Conservation (phyloP, 2,797 vertebrate genomes). For the Kryptopterus vitreolus region DNA sequence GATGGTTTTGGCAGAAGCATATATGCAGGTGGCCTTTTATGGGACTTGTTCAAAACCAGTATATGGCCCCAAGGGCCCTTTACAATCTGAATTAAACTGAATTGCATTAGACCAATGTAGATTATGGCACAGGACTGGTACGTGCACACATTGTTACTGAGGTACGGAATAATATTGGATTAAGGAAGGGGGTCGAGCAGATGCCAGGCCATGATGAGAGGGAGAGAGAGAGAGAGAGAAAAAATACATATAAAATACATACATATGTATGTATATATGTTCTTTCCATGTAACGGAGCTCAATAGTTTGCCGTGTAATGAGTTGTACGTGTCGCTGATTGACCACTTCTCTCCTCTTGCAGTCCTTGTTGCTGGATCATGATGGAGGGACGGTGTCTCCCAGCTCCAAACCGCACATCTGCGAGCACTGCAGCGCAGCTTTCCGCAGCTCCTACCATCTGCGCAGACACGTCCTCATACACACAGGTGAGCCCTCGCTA, state of each 20-base stretch:
- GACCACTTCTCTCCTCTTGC: slow-evolving; percentile 3
- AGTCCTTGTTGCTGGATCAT: slow-evolving; percentile 82
- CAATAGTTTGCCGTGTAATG: neutral
- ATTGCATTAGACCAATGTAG: neutral
- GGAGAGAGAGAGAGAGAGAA: too few species aligned
- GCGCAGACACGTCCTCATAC: slow-evolving; percentile 95
- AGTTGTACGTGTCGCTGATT: neutral
- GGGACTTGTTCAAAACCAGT: too few species aligned
- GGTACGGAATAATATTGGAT: neutral
- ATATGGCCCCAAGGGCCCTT: neutral
- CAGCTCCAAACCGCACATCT: slow-evolving; percentile 92
- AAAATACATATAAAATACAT: too few species aligned
- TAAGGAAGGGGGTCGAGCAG: neutral
- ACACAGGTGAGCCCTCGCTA: slow-evolving; percentile 80
- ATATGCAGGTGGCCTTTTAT: too few species aligned
- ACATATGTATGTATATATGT: too few species aligned
- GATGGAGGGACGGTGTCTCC: slow-evolving; percentile 86
- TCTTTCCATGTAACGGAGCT: neutral
- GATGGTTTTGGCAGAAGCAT: too few species aligned
- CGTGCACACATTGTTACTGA: neutral
- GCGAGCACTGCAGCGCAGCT: slow-evolving; percentile 92
- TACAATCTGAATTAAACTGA: neutral
- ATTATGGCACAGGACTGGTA: neutral
- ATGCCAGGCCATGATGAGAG: too few species aligned
- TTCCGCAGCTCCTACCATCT: slow-evolving; percentile 98